Conservation (phyloP, 2,888 invertebrate genomes). For the Plemyria rubiginata region DNA sequence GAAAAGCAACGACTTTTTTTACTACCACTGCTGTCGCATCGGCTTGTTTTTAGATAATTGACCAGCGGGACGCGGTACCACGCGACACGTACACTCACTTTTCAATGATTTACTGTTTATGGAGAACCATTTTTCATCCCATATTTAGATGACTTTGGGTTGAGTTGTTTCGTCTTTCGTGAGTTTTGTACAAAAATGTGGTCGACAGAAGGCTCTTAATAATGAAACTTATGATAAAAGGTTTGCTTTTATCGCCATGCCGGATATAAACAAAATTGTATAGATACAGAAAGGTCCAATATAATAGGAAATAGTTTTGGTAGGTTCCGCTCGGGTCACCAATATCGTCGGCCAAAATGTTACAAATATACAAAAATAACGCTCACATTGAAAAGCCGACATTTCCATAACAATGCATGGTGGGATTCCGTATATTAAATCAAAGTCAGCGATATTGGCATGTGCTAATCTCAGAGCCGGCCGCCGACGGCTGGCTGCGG, state of each 20-base stretch:
- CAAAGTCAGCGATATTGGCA: constrained; percentile 43
- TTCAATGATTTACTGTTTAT: constrained; percentile 15
- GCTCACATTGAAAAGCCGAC: constrained; percentile 21
- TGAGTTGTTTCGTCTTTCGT: background rate
- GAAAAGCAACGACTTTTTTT: too few relatives aligned
- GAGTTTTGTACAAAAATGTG: background rate
- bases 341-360: constrained; percentile 16
- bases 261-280: background rate
- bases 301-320: background rate
- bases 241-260: background rate
- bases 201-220: too few relatives aligned
- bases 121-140: constrained; percentile 7
- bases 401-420: constrained; percentile 40
- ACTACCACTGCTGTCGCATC: too few relatives aligned
- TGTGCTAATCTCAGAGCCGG: constrained; percentile 36
- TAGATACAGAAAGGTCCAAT: background rate
- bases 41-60: too few relatives aligned
- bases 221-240: too few relatives aligned
- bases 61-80: background rate
- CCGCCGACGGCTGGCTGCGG: constrained; percentile 8
- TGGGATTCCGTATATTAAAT: constrained; percentile 43
- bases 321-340: constrained; percentile 1
- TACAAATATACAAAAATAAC: constrained; percentile 22
- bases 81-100: constrained; percentile 15
- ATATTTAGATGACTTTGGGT: constrained; percentile 1